Percentiles rank a stretch among this genome's conserved stretches.
phyloP scores from a whole-genome alignment of 2,797 vertebrate species.

The Myripristis jacobus region DNA sequence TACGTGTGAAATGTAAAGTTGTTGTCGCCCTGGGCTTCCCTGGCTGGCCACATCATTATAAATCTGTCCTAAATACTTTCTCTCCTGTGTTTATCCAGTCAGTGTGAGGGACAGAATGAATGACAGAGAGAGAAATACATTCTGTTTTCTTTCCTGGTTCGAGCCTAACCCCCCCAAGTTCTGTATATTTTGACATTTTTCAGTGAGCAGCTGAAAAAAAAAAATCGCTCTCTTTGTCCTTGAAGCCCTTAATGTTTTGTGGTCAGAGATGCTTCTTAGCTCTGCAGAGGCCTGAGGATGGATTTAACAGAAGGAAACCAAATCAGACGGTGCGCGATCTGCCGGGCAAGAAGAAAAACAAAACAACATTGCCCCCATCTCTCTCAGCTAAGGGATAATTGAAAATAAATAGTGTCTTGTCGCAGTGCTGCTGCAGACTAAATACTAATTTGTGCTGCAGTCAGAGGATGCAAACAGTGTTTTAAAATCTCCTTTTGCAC shows the following conservation, averaged over 20 bases:
- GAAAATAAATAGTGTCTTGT: slow-evolving; percentile 83
- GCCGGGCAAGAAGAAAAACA: slow-evolving; percentile 66
- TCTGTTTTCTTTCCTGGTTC: slow-evolving; percentile 57
- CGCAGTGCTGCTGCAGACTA: slow-evolving; percentile 80
- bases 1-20: slow-evolving; percentile 63
- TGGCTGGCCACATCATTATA: slow-evolving; percentile 4
- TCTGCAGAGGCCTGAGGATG: slow-evolving; percentile 50
- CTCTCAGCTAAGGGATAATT: slow-evolving; percentile 76
- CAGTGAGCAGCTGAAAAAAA: slow-evolving; percentile 5
- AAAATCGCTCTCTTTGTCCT: slow-evolving; percentile 18
- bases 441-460: slow-evolving; percentile 82
- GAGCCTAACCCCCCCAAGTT: slow-evolving; percentile 25
- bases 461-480: slow-evolving; percentile 44
- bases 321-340: slow-evolving; percentile 62
- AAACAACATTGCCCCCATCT: slow-evolving; percentile 67
- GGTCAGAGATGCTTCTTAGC: slow-evolving; percentile 48
- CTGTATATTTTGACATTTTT: slow-evolving; percentile 36
- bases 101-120: neutral
- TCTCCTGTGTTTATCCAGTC: slow-evolving; percentile 54
- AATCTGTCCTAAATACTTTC: slow-evolving; percentile 29
- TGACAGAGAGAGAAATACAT: slow-evolving; percentile 5
- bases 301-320: slow-evolving; percentile 67
- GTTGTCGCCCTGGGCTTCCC: slow-evolving; percentile 35
- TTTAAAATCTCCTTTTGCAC: slow-evolving; percentile 40
- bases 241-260: slow-evolving; percentile 33